These are phyloP conservation scores for Pterophyllum scalare DNA, from an alignment of 2,113 vertebrate species.

Conservation along the genomic window DNA sequence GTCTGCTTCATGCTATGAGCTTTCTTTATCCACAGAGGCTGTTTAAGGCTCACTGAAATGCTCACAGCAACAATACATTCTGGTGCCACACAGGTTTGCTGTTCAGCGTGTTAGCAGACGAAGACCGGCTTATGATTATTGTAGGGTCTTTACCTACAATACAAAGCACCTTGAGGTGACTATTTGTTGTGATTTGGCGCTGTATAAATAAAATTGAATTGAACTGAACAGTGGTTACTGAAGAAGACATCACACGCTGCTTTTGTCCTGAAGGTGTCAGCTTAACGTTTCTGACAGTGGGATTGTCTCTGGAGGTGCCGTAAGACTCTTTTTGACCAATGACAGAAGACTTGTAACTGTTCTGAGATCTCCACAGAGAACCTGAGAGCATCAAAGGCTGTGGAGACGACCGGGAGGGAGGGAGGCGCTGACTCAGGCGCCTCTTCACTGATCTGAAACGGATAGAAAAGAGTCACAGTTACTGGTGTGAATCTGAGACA, in stretches of 20 bases:
- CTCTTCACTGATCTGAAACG: conserved; percentile 27
- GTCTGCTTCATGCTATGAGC: neutral
- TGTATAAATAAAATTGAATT: neutral
- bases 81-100: neutral
- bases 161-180: too few species aligned
- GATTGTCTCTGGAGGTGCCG: neutral
- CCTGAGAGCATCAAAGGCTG: conserved; percentile 47
- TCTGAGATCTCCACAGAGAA: conserved; percentile 60
- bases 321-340: conserved; percentile 56
- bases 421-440: neutral
- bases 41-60: neutral
- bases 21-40: neutral
- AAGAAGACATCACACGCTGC: neutral
- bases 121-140: neutral
- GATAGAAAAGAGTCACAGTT: neutral
- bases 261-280: neutral
- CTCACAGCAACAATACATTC: neutral
- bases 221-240: conserved; percentile 23
- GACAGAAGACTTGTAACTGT: conserved; percentile 43
- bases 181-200: too few species aligned
- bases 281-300: neutral
- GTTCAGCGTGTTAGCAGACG: neutral
- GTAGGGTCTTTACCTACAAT: too few species aligned
- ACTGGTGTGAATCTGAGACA: neutral
- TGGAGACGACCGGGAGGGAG: conserved; percentile 40